Evolutionary conservation across 2,797 vertebrate species (phyloP), one percentile per base, ranked within the genome.

Genomic region (Toxotes lorentzi): DNA sequence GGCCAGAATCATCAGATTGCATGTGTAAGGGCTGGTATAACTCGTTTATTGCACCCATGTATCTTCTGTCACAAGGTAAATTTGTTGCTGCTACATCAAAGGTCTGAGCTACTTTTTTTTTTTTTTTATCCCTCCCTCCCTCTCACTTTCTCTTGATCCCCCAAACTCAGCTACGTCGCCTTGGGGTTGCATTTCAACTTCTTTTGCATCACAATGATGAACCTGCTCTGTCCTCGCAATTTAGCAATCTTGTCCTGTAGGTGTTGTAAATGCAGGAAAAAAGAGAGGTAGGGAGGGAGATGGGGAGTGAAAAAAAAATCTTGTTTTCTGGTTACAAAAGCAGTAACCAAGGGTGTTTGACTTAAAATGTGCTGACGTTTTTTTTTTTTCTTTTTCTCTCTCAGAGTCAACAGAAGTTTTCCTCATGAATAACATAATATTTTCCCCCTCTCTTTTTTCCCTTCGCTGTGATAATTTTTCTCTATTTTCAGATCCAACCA

Each of bases 1-100:
- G 97, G 98, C 96, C 97, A 96, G 96, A 97, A 97, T 97, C 97
- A 98, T 98, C 97, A 98, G 97, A 99, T 97, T 96, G 96, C 93
- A 95, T 94, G 96, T 96, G 97, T 97, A 96, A 94, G 93, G 96
- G 96, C 96, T 95, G 97, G 96, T 97, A 97, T 97, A 98, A 98
- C 97, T 97, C 96, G 91, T 97, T 98, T 98, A 98, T 97, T 97
- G 96, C 96, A 95, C 95, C 96, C 96, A 97, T 98, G 97, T 95
- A 97, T 98, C 97, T 99, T 97, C 96, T 97, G 97, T 97, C 97
- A 96, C 95, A 95, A 97, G 96, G 97, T 98, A 98, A 97, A 99
- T 97, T 96, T 97, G 96, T 96, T 97, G 97, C 97, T 95, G 95
- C 96, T 96, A 97, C 96, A 98, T 97, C 97, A 96, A 97, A 97